Evolutionary conservation across 2,797 vertebrate genomes (phyloP), one percentile per base, ranked within the genome.

Genomic region (Liparis tanakae): DNA sequence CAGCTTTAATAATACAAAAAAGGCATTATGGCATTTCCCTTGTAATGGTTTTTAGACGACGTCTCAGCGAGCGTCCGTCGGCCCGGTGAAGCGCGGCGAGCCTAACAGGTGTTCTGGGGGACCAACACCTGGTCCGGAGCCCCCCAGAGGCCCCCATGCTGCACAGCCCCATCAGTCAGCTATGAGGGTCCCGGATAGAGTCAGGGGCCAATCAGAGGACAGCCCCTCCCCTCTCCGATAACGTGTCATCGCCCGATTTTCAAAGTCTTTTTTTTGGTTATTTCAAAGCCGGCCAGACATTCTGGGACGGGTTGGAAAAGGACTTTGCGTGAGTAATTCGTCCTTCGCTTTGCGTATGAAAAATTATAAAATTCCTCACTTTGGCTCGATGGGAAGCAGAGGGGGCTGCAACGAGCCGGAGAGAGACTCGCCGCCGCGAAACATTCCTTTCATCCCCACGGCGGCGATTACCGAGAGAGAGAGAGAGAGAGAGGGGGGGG

Each of bases 381-480:
- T 30, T 30, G 25, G 20, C 71, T 84, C 80, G 80, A 88, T 87
- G 87, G 83, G 87, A 93, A 92, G 82, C 87, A 85, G 87, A 82
- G 80, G 80, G 80, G 80, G 81, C 25, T 30, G 85, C 83, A 90
- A 89, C 69, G 87, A 90, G 87, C 78, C 87, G 91, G 86, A 93
- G 90, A 92, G 25, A 30, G 25, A 30, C 25, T 30, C 25, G 25
- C 85, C 90, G 77, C 81, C 91, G 91, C 82, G 91, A 88, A 84
- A 91, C 25, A 30, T 92, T 92, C 91, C 85, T 88, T 30, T 67
- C 81, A 85, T 58, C 90, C 92, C 92, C 93, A 91, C 93, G 92
- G 83, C 88, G 90, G 88, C 81, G 86, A 94, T 94, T 93, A 93
- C 87, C 74, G 78, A 70, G 62, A 59, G 75, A 77, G 65, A n/a